Conservation (phyloP, 1,140 invertebrate species). For the Drosophila dunni region DNA sequence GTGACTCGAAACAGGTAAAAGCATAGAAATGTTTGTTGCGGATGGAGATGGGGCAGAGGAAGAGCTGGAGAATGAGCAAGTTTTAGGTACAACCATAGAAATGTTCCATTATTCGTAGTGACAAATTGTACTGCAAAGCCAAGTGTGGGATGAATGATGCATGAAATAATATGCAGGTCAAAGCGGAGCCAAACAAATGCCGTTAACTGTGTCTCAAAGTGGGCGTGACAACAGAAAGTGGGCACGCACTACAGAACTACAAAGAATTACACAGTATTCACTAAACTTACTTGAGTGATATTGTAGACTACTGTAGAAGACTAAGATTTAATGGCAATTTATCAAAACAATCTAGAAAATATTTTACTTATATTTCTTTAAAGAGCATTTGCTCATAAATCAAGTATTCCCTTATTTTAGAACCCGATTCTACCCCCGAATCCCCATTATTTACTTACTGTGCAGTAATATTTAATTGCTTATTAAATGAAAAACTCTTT, state of each 20-base stretch:
- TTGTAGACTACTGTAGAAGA: no score
- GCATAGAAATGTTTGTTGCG: no score
- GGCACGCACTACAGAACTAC: background rate
- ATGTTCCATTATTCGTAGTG: slow-evolving; percentile 13
- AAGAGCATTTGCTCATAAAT: no score
- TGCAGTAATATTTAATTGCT: no score
- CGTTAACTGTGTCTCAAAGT: slow-evolving; percentile 28
- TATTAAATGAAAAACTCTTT: background rate
- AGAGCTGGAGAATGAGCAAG: background rate
- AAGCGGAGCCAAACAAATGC: slow-evolving; percentile 11
- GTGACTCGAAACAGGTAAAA: slow-evolving; percentile 25
- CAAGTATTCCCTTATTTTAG: no score
- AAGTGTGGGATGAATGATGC: slow-evolving; percentile 36
- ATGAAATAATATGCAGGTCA: slow-evolving; percentile 74
- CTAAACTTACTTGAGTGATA: no score
- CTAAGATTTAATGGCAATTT: no score
- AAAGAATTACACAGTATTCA: background rate
- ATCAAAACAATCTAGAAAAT: no score
- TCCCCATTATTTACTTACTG: no score
- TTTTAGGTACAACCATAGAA: background rate
- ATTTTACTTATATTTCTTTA: no score
- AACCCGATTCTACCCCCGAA: no score
- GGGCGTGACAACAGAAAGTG: slow-evolving; percentile 59
- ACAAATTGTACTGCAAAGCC: slow-evolving; percentile 36
- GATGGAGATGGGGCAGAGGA: no score